These are phyloP conservation scores for Onychomys torridus DNA, from an alignment of 2,797 vertebrate species.

Conservation along the genomic window DNA sequence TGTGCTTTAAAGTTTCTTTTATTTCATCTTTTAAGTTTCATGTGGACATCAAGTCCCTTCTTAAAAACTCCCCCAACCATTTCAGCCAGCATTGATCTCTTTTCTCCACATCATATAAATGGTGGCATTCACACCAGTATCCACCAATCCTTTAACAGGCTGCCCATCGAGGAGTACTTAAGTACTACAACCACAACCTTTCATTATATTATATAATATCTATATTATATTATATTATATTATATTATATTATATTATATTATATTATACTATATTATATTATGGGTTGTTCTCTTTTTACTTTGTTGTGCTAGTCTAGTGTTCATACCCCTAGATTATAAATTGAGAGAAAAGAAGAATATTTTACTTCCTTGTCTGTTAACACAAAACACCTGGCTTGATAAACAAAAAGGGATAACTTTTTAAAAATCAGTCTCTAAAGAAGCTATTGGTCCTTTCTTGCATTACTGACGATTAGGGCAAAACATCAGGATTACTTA, in stretches of 20 bases:
- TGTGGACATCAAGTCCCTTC: background rate
- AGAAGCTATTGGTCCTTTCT: background rate
- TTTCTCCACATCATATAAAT: background rate
- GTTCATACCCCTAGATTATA: background rate
- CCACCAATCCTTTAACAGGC: too few relatives aligned
- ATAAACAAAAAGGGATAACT: background rate
- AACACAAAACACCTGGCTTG: background rate
- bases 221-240: too few relatives aligned
- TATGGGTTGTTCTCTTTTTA: constrained; percentile 20
- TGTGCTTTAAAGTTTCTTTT: background rate
- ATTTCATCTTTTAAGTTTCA: background rate
- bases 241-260: too few relatives aligned
- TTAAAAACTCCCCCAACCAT: background rate
- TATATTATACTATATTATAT: background rate
- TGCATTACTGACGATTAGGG: background rate
- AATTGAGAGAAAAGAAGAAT: background rate
- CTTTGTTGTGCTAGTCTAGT: background rate
- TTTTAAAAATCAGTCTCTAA: constrained; percentile 39
- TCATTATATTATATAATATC: background rate
- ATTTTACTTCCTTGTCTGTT: constrained; percentile 32
- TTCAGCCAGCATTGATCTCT: background rate
- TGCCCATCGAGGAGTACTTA: too few relatives aligned
- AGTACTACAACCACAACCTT: background rate
- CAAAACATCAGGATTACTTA: background rate
- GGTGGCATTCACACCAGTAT: too few relatives aligned